A percentile compares a stretch with the other conserved stretches of the same genome.
phyloP scores from a whole-genome alignment of 1,140 invertebrate genomes.

The Trypoxylus dichotomus region DNA sequence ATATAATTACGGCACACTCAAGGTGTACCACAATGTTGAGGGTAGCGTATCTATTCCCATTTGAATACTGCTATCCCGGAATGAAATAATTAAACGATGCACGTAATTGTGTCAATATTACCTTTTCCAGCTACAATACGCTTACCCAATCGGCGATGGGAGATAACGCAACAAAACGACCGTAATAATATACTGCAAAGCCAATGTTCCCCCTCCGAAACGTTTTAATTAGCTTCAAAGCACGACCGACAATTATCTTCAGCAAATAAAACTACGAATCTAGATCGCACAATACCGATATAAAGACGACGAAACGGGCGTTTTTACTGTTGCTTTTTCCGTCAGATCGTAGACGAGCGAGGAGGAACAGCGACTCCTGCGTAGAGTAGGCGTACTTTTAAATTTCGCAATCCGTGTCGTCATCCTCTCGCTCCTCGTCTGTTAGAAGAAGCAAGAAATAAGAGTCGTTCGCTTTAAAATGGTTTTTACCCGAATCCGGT shows the following conservation, averaged over 20 bases:
- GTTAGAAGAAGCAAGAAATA: background rate
- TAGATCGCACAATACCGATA: background rate
- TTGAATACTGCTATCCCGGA: background rate
- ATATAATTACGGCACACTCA: too few species aligned
- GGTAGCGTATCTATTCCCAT: too few species aligned
- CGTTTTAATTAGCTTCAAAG: background rate
- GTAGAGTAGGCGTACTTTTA: background rate
- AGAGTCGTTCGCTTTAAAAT: background rate
- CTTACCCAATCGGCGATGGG: background rate
- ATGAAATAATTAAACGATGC: background rate
- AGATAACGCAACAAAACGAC: background rate
- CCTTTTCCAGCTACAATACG: background rate
- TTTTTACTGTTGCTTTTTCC: background rate
- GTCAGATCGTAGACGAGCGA: background rate
- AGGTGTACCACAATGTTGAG: too few species aligned
- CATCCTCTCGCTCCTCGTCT: background rate
- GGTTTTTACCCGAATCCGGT: background rate
- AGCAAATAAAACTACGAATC: conserved; percentile 3
- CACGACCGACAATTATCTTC: background rate
- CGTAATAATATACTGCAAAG: background rate
- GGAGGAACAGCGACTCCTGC: background rate
- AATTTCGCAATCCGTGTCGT: background rate
- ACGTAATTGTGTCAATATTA: background rate
- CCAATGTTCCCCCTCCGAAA: background rate
- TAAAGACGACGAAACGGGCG: background rate